These are phyloP conservation scores for Amphiprion percula DNA, from an alignment of 2,113 vertebrate genomes.

Conservation along the genomic window DNA sequence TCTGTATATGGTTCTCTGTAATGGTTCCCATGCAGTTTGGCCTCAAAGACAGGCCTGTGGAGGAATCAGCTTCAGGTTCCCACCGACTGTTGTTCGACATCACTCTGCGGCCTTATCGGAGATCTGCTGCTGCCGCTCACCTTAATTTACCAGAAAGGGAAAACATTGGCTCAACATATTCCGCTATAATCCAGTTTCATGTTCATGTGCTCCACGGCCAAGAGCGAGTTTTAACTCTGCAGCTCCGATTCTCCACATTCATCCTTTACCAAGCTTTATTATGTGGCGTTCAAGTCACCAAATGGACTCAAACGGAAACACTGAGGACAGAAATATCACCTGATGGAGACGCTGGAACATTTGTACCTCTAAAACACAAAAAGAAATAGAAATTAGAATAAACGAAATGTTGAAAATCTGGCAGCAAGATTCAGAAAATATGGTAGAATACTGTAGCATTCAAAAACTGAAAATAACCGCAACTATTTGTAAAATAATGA, in stretches of 20 bases:
- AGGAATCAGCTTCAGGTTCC: conserved; percentile 46
- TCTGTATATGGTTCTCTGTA: conserved; percentile 66
- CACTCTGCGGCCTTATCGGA: conserved; percentile 58
- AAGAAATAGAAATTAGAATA: no score
- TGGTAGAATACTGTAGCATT: no score
- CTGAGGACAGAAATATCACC: no score
- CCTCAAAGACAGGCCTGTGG: conserved; percentile 70
- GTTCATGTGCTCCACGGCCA: conserved; percentile 40
- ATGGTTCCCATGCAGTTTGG: conserved; percentile 73
- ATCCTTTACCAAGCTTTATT: background rate
- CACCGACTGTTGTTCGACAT: conserved; percentile 47
- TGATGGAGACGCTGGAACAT: no score
- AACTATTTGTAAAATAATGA: no score
- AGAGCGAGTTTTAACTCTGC: conserved; percentile 44
- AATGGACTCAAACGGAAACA: no score
- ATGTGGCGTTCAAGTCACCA: no score
- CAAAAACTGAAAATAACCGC: no score
- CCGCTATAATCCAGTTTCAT: conserved; percentile 69
- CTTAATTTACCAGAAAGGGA: conserved; percentile 65
- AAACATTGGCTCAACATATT: conserved; percentile 66
- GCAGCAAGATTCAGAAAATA: no score
- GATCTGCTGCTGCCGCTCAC: conserved; percentile 61
- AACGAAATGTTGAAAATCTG: no score
- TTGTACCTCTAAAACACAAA: no score
- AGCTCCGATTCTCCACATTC: conserved; percentile 16